phyloP scores from a whole-genome alignment of 1,140 invertebrate species.

The Trypoxylus dichotomus region DNA sequence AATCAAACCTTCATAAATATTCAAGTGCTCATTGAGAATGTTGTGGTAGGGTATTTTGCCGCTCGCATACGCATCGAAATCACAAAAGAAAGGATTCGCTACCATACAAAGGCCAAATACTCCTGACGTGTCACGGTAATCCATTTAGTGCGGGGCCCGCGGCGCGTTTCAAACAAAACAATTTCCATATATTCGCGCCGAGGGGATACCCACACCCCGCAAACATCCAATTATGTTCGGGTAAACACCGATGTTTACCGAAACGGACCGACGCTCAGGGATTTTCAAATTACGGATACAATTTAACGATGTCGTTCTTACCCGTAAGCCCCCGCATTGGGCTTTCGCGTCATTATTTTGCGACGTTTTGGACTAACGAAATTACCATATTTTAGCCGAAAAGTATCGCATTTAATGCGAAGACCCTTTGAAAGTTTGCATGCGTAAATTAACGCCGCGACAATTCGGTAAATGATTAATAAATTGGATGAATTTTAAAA shows the following conservation, averaged over 20 bases:
- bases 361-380: not conserved
- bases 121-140: not conserved
- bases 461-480: not conserved
- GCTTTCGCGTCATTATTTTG: conserved; percentile 2
- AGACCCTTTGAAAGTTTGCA: not conserved
- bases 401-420: not conserved
- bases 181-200: conserved; percentile 1
- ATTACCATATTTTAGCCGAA: not conserved
- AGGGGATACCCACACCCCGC: not conserved
- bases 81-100: conserved; percentile 2
- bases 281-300: not conserved
- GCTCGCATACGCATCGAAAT: not conserved
- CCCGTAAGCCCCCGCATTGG: not conserved
- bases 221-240: conserved; percentile 6
- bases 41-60: not conserved
- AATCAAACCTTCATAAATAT: conserved; percentile 4
- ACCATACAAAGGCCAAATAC: not conserved
- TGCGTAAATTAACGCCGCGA: not conserved
- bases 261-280: not conserved
- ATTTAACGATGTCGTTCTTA: not conserved
- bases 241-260: conserved; percentile 5
- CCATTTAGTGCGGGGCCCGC: not conserved
- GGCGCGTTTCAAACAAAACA: not conserved
- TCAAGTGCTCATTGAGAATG: conserved; percentile 6
- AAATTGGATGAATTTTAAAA: not conserved